phyloP scores from a whole-genome alignment of 2,113 vertebrate genomes.

The Tragelaphus buxtoni region DNA sequence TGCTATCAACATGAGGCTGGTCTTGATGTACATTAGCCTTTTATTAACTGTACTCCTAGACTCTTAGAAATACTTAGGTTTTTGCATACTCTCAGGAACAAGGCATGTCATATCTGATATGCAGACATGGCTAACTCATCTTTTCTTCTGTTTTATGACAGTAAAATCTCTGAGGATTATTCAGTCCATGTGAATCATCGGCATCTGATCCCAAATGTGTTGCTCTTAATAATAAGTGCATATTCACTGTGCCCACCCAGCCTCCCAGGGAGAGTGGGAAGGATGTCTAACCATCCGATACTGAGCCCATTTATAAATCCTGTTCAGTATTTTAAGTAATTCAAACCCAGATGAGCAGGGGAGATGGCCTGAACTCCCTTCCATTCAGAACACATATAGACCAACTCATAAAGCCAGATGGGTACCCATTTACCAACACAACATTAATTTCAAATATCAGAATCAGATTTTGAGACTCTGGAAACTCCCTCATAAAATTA shows the following conservation, averaged over 20 bases:
- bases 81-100: conserved; percentile 62
- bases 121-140: conserved; percentile 81
- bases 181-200: conserved; percentile 71
- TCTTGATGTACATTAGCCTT: conserved; percentile 56
- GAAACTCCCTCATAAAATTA: background rate
- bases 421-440: background rate
- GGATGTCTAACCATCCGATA: background rate
- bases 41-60: conserved; percentile 44
- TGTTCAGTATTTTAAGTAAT: background rate
- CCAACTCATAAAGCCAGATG: background rate
- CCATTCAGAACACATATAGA: background rate
- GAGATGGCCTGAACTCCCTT: background rate
- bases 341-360: background rate
- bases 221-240: background rate
- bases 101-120: conserved; percentile 76
- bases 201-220: conserved; percentile 57
- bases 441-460: background rate
- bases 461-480: conserved; percentile 3
- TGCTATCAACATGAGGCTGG: conserved; percentile 61
- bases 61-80: conserved; percentile 67
- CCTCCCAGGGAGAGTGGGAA: background rate
- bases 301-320: background rate
- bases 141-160: conserved; percentile 83
- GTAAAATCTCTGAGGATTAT: conserved; percentile 79
- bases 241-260: background rate